Conservation (phyloP, 2,888 invertebrate genomes). For the Eupithecia centaureata region DNA sequence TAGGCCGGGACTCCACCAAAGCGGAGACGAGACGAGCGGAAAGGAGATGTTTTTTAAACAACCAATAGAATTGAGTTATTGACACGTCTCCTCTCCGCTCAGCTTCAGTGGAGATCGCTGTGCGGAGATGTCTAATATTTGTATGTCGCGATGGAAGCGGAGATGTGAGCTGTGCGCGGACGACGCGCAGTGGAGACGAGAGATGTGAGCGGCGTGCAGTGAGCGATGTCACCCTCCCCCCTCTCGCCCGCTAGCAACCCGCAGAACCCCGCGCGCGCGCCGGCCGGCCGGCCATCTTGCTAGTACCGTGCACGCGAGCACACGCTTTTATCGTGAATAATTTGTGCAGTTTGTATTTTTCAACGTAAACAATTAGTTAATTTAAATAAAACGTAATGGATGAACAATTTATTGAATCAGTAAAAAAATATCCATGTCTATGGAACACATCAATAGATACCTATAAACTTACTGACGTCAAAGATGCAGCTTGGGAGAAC, state of each 20-base stretch:
- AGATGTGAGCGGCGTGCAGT: too few relatives aligned
- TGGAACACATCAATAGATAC: constrained; percentile 37
- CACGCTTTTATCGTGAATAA: constrained; percentile 37
- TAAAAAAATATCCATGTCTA: too few relatives aligned
- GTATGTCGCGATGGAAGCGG: too few relatives aligned
- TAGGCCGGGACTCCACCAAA: too few relatives aligned
- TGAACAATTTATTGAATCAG: constrained; percentile 42
- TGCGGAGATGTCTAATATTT: too few relatives aligned
- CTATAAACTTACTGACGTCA: constrained; percentile 33
- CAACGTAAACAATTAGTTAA: constrained; percentile 36
- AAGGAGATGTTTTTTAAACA: too few relatives aligned
- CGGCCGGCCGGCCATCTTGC: constrained; percentile 23
- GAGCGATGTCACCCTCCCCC: constrained; percentile 33
- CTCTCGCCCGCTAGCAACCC: constrained; percentile 34
- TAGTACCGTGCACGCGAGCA: constrained; percentile 38
- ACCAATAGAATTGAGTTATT: too few relatives aligned
- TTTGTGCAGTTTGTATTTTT: constrained; percentile 36
- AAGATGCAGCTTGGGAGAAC: constrained; percentile 39
- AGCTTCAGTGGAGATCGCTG: too few relatives aligned
- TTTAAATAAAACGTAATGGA: constrained; percentile 36
- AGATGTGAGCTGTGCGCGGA: too few relatives aligned
- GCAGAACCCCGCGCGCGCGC: constrained; percentile 35
- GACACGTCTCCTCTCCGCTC: too few relatives aligned
- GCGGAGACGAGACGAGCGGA: too few relatives aligned
- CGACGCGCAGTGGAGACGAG: too few relatives aligned